Conservation (phyloP, 2,797 vertebrate species). For the Somateria mollissima region DNA sequence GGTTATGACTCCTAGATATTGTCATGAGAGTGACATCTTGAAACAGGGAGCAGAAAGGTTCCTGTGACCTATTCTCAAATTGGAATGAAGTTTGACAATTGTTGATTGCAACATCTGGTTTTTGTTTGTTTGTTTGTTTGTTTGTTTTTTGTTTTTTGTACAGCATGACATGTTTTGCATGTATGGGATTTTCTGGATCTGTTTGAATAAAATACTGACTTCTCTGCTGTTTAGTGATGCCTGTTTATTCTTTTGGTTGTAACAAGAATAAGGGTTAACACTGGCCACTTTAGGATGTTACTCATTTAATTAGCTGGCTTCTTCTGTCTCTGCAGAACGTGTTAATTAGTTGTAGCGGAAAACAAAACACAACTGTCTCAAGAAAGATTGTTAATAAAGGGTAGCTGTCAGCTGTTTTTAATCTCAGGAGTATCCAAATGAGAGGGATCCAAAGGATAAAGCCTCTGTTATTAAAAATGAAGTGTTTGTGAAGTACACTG, state of each 20-base stretch:
- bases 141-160: background rate
- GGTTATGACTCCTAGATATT: constrained; percentile 8
- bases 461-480: background rate
- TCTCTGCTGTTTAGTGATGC: background rate
- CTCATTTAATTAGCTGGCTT: background rate
- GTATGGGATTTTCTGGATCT: background rate
- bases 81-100: background rate
- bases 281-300: background rate
- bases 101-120: background rate
- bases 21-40: background rate
- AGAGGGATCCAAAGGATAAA: background rate
- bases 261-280: background rate
- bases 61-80: background rate
- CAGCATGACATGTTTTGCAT: constrained; percentile 24
- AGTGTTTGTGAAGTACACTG: background rate
- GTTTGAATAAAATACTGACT: constrained; percentile 53
- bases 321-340: background rate
- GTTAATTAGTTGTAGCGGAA: background rate
- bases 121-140: too few species aligned
- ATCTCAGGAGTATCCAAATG: background rate
- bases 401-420: background rate
- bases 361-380: background rate
- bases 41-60: background rate
- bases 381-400: background rate
- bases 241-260: background rate